These are phyloP conservation scores for Phocoena sinus DNA, from an alignment of 2,113 vertebrate species.

Conservation along the genomic window DNA sequence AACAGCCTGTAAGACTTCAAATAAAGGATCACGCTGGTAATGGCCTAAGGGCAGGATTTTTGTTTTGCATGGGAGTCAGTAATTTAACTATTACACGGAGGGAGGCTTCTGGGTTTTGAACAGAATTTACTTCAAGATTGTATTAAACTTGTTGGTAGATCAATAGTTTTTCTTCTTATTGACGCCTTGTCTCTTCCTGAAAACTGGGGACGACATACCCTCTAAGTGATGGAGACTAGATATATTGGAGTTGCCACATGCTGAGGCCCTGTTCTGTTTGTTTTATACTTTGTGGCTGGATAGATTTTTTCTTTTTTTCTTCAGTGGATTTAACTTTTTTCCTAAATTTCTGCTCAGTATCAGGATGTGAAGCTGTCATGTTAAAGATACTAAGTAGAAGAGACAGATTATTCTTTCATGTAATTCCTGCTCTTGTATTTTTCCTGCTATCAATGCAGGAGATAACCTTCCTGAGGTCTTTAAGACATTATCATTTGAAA, in stretches of 20 bases:
- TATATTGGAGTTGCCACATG: slow-evolving; percentile 30
- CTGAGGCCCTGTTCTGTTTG: not conserved
- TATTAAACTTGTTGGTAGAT: slow-evolving; percentile 62
- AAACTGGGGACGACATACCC: slow-evolving; percentile 30
- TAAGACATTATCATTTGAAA: not conserved
- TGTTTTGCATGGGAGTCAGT: slow-evolving; percentile 70
- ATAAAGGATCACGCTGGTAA: slow-evolving; percentile 77
- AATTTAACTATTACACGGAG: slow-evolving; percentile 72
- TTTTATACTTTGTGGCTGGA: slow-evolving; percentile 19
- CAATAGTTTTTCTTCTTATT: slow-evolving; percentile 52
- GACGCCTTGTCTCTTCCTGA: slow-evolving; percentile 35
- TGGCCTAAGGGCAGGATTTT: slow-evolving; percentile 78
- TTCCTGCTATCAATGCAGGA: not conserved
- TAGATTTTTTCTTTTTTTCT: not conserved
- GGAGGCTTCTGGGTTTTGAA: slow-evolving; percentile 57
- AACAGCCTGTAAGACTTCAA: slow-evolving; percentile 78
- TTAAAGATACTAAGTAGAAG: slow-evolving; percentile 35
- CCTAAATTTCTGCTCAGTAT: slow-evolving; percentile 38
- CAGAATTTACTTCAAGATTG: slow-evolving; percentile 74
- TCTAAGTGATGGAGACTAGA: not conserved
- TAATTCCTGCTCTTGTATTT: slow-evolving; percentile 11
- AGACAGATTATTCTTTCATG: not conserved
- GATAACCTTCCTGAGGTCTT: not conserved
- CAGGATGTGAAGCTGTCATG: slow-evolving; percentile 30
- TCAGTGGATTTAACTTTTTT: slow-evolving; percentile 28